Percentiles rank a stretch among this genome's conserved stretches.
Conservation (phyloP, 2,113 vertebrate species). For the Cavia porcellus region DNA sequence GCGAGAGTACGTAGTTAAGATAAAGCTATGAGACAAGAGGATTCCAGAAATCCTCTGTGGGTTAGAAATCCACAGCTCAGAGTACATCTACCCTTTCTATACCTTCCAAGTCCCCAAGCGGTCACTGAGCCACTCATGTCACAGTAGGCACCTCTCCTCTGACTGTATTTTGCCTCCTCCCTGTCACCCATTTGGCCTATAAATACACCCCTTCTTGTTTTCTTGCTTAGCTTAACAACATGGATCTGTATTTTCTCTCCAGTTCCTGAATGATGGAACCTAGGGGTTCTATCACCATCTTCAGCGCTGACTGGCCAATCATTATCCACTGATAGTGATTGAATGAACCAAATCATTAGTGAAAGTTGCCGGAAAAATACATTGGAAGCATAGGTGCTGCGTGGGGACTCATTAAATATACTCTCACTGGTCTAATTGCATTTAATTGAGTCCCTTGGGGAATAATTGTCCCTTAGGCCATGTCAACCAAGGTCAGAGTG, state of each 20-base stretch:
- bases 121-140: not conserved
- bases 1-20: not conserved
- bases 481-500: conserved; percentile 63
- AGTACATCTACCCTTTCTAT: not conserved
- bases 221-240: conserved; percentile 9
- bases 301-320: not conserved
- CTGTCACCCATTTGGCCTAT: not conserved
- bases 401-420: conserved; percentile 70
- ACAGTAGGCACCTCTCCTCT: not conserved
- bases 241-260: conserved; percentile 3
- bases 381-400: conserved; percentile 65
- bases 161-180: not conserved
- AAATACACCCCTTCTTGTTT: not conserved
- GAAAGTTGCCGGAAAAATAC: conserved; percentile 61
- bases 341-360: conserved; percentile 62
- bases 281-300: not conserved
- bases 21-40: not conserved
- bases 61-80: not conserved
- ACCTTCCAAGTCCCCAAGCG: not conserved
- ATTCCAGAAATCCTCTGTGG: not conserved
- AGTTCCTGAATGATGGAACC: not conserved
- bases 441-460: conserved; percentile 76
- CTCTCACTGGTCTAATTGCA: conserved; percentile 71
- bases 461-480: conserved; percentile 62
- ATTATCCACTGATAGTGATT: conserved; percentile 30